phyloP scores from a whole-genome alignment of 2,113 vertebrate genomes.

The Eira barbara region DNA sequence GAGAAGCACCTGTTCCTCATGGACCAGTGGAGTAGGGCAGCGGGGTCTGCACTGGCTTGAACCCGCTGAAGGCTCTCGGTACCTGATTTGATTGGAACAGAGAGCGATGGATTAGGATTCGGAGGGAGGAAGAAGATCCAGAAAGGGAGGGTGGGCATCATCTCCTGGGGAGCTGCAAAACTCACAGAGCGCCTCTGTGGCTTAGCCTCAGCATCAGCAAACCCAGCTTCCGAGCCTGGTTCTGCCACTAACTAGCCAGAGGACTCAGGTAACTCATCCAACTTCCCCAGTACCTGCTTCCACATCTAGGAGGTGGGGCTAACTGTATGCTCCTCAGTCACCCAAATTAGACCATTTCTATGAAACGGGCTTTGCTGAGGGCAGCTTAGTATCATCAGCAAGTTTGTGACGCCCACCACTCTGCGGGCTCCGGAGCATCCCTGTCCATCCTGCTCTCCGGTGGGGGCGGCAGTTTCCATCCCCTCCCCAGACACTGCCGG shows the following conservation, averaged over 20 bases:
- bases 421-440: accelerated
- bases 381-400: neutral
- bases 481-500: neutral
- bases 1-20: neutral
- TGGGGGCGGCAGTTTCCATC: neutral
- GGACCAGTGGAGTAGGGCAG: neutral
- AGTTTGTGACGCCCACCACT: neutral
- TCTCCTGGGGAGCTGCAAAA: neutral
- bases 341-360: neutral
- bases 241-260: neutral
- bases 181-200: neutral
- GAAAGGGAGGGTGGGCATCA: no score
- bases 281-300: neutral
- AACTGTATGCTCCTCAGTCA: neutral
- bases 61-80: neutral
- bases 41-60: neutral
- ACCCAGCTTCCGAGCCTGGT: neutral
- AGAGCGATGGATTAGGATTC: neutral
- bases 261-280: no score
- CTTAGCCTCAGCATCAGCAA: neutral
- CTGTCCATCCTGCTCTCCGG: neutral
- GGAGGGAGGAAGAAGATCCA: no score
- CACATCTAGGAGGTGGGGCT: neutral
- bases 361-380: neutral
- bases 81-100: neutral